Evolutionary conservation across 2,113 vertebrate genomes (phyloP).

Genomic region (Merops nubicus): DNA sequence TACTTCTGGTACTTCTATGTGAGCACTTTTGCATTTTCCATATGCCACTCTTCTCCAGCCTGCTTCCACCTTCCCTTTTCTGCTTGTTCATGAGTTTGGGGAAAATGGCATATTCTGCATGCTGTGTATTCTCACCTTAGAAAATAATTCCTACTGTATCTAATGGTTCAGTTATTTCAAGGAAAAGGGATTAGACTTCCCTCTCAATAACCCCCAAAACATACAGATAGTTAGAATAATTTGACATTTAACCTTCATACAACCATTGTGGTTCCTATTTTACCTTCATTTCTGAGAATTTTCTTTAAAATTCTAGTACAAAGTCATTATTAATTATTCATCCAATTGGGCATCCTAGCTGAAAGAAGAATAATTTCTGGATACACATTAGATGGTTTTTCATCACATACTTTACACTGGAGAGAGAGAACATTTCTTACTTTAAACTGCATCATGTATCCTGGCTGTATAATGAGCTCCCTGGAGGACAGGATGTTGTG

Average conservation of each 20-base stretch:
- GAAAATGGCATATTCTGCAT: background rate
- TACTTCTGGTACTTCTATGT: background rate
- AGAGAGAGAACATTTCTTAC: constrained; percentile 73
- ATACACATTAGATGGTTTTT: background rate
- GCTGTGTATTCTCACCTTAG: background rate
- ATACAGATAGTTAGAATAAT: background rate
- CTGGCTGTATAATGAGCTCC: constrained; percentile 97
- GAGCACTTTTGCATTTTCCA: background rate
- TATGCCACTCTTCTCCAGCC: background rate
- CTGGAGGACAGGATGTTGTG: constrained; percentile 94
- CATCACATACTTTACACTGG: background rate
- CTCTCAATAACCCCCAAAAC: background rate
- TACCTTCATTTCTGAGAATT: background rate
- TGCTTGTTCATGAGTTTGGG: background rate
- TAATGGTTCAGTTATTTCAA: background rate
- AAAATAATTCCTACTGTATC: background rate
- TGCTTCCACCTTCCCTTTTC: background rate
- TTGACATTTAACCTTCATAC: background rate
- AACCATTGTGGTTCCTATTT: background rate
- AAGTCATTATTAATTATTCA: constrained; percentile 22
- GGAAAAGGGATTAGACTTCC: background rate
- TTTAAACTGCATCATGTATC: constrained; percentile 98
- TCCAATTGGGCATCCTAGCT: background rate
- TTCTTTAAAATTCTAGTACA: background rate
- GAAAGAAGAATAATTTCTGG: background rate